These are phyloP conservation scores for Philonicus albiceps DNA, from an alignment of 2,888 invertebrate species.

Conservation along the genomic window DNA sequence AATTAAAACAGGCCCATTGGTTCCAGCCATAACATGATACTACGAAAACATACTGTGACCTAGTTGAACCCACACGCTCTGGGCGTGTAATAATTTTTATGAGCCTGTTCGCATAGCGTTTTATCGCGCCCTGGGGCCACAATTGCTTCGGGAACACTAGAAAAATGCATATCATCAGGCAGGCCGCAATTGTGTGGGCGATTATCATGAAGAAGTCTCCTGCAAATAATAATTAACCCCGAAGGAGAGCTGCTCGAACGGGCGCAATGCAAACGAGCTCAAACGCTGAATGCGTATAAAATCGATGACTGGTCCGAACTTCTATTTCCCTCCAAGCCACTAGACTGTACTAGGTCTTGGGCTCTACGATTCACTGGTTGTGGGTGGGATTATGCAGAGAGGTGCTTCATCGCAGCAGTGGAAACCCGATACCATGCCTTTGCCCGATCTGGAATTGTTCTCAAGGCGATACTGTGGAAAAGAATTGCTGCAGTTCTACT, in stretches of 20 bases:
- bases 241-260: background rate
- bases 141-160: background rate
- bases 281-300: background rate
- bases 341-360: background rate
- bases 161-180: background rate
- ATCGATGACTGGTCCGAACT: background rate
- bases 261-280: background rate
- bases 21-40: background rate
- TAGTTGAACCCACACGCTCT: background rate
- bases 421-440: background rate
- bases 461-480: background rate
- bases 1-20: background rate
- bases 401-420: background rate
- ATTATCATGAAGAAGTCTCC: background rate
- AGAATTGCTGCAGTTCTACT: background rate
- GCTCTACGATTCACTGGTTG: background rate
- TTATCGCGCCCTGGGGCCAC: background rate
- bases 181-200: background rate
- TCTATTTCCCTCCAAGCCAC: background rate
- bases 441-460: background rate
- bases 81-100: background rate
- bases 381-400: background rate
- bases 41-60: background rate
- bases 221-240: background rate
- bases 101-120: background rate